Base-by-base conservation (phyloP, 1,140 invertebrate species). In the Ceratosolen fusciceps region DNA sequence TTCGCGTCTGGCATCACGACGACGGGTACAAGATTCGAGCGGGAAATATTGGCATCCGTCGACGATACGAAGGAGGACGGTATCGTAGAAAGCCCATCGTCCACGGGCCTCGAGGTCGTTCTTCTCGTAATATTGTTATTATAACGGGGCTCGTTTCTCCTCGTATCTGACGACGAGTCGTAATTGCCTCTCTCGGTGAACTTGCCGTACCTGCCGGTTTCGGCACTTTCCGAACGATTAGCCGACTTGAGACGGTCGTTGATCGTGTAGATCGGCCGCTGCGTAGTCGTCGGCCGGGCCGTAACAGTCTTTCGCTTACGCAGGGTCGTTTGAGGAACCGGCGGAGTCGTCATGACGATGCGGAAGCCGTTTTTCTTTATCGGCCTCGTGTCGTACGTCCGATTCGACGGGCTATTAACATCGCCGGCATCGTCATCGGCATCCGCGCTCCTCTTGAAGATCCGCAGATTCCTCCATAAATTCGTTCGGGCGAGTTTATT, bases 131-230 rank as follows among this genome's bases (percentile, higher is more conserved):
- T 52, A 26, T 12, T 14, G 24, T 65, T 67, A 74, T 86, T 86
- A 39, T 88, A 88, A 26, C 80, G 80, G 0, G 86, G 86, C 39
- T 89, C 87, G 37, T 80, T 83, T 81, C 86, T 84, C 77, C 85
- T 83, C 2, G 8, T 24, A 34, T 86, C 81, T 5, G 60, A 76
- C 0, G 74, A 82, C 26, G 16, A 37, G 19, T 56, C 81, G 10
- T 39, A 14, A 39, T 68, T 81, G 37, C 49, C 14, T 1, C 81
- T 74, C 0, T 60, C 39, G 3, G 19, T 43, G 67, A 87, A 88
- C 58, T 86, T 83, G 39, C 83, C 85, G 65, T 86, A 65, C 49
- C 49, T 82, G 12, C 52, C 74, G 0, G 19, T 7, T 12, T 82
- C 79, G 7, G 49, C 65, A 52, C 73, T n/a, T n/a, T n/a, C 82